A percentile compares a stretch with the other conserved stretches of the same genome.
These are phyloP conservation scores for Megaustenia siamemsis DNA, from an alignment of 2,888 invertebrate species.

Conservation along the genomic window DNA sequence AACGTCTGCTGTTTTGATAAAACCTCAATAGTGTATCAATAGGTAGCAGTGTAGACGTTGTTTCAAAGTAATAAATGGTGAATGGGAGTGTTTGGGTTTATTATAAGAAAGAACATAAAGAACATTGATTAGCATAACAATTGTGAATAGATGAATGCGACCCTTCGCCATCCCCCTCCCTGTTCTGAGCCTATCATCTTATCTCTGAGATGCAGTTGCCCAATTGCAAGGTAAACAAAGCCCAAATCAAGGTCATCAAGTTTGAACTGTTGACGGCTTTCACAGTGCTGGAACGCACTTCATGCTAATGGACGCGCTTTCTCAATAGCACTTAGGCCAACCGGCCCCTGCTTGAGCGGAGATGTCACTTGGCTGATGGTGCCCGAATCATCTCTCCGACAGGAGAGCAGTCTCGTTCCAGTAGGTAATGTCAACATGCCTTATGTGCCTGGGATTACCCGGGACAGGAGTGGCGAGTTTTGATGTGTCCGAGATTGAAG, in stretches of 20 bases:
- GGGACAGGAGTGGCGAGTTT: too few species aligned
- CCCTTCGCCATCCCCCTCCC: too few species aligned
- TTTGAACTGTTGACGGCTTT: not conserved
- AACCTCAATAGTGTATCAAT: too few species aligned
- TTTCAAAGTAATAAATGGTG: too few species aligned
- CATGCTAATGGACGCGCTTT: slow-evolving; percentile 5
- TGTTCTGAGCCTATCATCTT: not conserved
- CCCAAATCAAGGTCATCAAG: not conserved
- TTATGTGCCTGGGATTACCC: not conserved
- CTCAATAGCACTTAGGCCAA: slow-evolving; percentile 1
- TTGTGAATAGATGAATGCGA: too few species aligned
- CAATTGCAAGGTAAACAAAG: not conserved
- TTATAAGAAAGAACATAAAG: too few species aligned
- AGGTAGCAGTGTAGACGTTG: too few species aligned
- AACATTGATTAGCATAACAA: too few species aligned
- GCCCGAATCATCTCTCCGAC: not conserved
- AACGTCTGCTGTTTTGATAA: too few species aligned
- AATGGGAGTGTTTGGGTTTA: too few species aligned
- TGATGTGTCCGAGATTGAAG: too few species aligned
- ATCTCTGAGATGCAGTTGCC: not conserved
- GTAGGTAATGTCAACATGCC: slow-evolving; percentile 1
- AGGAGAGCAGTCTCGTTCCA: slow-evolving; percentile 15
- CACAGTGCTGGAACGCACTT: not conserved
- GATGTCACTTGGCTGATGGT: not conserved
- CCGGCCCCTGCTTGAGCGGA: not conserved